phyloP scores from a whole-genome alignment of 2,888 invertebrate genomes.

The Yponomeuta malinellus region DNA sequence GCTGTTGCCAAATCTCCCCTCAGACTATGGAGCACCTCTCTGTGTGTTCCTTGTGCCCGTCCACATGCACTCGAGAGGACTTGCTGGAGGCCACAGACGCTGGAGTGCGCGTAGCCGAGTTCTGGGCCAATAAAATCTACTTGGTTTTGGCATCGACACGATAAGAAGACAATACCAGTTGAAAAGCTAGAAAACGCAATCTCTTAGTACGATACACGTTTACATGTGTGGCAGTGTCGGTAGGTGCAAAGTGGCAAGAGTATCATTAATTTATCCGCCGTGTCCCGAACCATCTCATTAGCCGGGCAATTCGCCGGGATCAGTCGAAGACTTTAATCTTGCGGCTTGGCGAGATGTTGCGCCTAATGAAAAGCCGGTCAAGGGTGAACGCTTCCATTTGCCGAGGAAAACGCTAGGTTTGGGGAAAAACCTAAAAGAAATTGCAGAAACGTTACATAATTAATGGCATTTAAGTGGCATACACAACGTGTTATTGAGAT shows the following conservation, averaged over 20 bases:
- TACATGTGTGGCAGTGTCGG: not conserved
- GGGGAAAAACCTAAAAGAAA: not conserved
- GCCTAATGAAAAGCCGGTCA: conserved; percentile 20
- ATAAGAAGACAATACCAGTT: too few relatives aligned
- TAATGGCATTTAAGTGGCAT: not conserved
- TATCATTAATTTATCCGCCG: conserved; percentile 43
- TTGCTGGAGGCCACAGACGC: too few relatives aligned
- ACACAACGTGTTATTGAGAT: too few relatives aligned
- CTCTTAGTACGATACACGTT: not conserved
- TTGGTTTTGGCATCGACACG: too few relatives aligned
- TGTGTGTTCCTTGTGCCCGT: too few relatives aligned
- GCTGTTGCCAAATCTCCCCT: too few relatives aligned
- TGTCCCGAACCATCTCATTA: conserved; percentile 60
- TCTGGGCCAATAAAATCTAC: too few relatives aligned
- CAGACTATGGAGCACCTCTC: too few relatives aligned
- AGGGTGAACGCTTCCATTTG: conserved; percentile 10
- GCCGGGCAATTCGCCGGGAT: conserved; percentile 63
- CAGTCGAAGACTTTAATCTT: conserved; percentile 57
- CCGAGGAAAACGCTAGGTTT: not conserved
- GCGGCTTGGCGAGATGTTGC: conserved; percentile 40
- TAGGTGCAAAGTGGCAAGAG: not conserved
- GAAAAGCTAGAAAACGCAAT: too few relatives aligned
- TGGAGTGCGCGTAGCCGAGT: too few relatives aligned
- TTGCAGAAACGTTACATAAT: not conserved
- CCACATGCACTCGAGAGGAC: too few relatives aligned